Evolutionary conservation across 1,140 invertebrate genomes (phyloP), one percentile per base, ranked within the genome.

Genomic region (Drosophila bipectinata): DNA sequence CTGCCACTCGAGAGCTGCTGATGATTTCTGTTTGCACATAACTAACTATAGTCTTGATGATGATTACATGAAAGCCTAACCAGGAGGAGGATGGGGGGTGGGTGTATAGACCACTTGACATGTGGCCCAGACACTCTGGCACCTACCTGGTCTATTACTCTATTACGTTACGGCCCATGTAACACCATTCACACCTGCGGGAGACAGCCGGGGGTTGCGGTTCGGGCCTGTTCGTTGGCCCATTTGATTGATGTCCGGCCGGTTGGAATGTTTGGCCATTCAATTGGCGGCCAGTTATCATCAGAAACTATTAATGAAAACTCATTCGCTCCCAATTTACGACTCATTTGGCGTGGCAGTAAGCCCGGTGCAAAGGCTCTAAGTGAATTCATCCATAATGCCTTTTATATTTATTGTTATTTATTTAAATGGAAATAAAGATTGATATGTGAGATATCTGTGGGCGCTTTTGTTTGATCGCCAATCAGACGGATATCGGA

Each of bases 221-320:
- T 15, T 41, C 10, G 37, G 18, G 18, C 18, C 18, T 18, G 18
- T 18, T 18, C 18, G 14, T 15, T 32, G 32, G 26, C 59, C 63
- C 63, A 45, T 54, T 75, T 75, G 72, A 75, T 75, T 75, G 72
- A 75, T 75, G 73, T 67, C 72, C 57, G 55, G 64, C 52, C 34
- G 18, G 39, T 12, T 18, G 45, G 10, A 51, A 26, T 75, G 72
- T 84, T 84, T 84, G 73, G 58, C 64, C 64, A 81, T 82, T 47
- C 82, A 85, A 85, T 87, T 85, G 48, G 75, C 77, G 61, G 53
- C 47, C 82, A 81, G 68, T 87, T 88, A 87, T 88, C 82, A 87
- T 82, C 82, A 75, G 78, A 68, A 67, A 67, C 59, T 60, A 80
- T 87, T 82, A 85, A 82, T 85, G 82, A 85, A 87, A 82, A 82